Percentiles rank a stretch among this genome's conserved stretches.
These are phyloP conservation scores for Sesia bembeciformis DNA, from an alignment of 2,888 invertebrate species.

Conservation along the genomic window DNA sequence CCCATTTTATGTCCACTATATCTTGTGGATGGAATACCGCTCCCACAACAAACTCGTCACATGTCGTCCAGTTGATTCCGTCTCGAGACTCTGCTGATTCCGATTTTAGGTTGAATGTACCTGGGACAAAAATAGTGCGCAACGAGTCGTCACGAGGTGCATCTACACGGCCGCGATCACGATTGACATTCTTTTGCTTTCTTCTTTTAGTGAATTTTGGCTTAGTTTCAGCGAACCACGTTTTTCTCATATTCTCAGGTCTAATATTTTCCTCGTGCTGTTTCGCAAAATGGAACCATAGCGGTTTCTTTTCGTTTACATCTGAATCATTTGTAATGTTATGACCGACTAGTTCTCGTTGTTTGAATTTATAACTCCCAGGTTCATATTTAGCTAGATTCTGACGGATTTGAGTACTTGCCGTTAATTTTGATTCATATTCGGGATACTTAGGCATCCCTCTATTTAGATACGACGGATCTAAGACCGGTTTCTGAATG, in stretches of 20 bases:
- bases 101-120: not conserved
- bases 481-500: not conserved
- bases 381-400: too few relatives aligned
- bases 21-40: conserved; percentile 37
- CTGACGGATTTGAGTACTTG: too few relatives aligned
- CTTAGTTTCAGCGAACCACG: not conserved
- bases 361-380: not conserved
- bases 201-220: not conserved
- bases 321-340: not conserved
- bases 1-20: conserved; percentile 37
- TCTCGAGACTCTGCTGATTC: not conserved
- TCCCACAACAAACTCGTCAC: conserved; percentile 34
- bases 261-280: not conserved
- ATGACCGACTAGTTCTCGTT: not conserved
- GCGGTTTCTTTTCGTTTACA: not conserved
- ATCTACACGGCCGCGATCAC: not conserved
- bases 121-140: not conserved
- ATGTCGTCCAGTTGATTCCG: conserved; percentile 21
- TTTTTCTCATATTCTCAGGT: not conserved
- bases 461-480: too few relatives aligned
- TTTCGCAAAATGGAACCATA: not conserved
- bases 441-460: too few relatives aligned
- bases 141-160: not conserved
- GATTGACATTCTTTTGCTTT: not conserved
- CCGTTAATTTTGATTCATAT: too few relatives aligned